These are phyloP conservation scores for Lepidurus apus DNA, from an alignment of 1,140 invertebrate species.

Conservation along the genomic window DNA sequence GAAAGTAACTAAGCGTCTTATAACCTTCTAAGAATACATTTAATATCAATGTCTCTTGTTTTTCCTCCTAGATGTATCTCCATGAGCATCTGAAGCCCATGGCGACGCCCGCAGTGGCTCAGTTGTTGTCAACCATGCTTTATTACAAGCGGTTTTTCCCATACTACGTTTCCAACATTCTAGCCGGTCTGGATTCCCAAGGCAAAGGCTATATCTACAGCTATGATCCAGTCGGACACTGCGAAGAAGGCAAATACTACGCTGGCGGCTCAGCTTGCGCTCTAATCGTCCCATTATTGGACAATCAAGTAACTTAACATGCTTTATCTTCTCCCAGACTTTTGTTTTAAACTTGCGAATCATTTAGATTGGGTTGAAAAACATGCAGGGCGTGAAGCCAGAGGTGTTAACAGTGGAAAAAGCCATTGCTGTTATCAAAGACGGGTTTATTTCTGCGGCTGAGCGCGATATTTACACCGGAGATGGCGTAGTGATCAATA, in stretches of 20 bases:
- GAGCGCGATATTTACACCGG: conserved; percentile 97
- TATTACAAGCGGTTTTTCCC: conserved; percentile 98
- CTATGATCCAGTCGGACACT: conserved; percentile 95
- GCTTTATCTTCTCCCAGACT: neutral
- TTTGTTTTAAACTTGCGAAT: conserved; percentile 32
- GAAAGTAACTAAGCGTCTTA: conserved; percentile 52
- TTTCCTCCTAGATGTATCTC: conserved; percentile 73
- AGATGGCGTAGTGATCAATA: conserved; percentile 79
- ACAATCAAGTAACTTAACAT: conserved; percentile 60
- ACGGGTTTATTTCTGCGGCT: conserved; percentile 93
- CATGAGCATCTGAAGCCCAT: conserved; percentile 93
- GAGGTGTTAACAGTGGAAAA: conserved; percentile 65
- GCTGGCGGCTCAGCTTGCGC: conserved; percentile 66
- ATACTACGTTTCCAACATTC: conserved; percentile 92
- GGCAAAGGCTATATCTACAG: conserved; percentile 92
- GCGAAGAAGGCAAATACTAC: conserved; percentile 69
- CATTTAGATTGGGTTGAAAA: conserved; percentile 71
- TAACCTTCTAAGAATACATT: conserved; percentile 6
- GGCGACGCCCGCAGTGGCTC: conserved; percentile 83
- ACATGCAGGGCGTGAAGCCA: conserved; percentile 61
- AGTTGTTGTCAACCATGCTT: conserved; percentile 91
- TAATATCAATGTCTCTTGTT: conserved; percentile 26
- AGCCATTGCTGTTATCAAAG: conserved; percentile 79
- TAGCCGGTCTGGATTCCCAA: conserved; percentile 79
- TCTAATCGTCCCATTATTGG: conserved; percentile 48